Conservation (phyloP, 2,888 invertebrate species). For the Salticus scenicus region DNA sequence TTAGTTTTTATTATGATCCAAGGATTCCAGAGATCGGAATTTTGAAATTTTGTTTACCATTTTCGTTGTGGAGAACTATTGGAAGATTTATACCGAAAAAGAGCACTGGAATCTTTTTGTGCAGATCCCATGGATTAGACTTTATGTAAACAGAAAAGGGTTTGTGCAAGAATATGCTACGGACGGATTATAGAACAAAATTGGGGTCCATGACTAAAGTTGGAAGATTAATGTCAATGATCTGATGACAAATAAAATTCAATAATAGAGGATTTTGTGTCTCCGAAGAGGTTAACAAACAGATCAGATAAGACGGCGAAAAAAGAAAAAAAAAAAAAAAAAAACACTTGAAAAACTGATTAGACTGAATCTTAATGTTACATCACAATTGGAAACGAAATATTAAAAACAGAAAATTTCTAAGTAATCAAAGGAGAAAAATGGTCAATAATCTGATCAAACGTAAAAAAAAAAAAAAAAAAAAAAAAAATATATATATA, state of each 20-base stretch:
- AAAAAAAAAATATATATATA: too few species aligned
- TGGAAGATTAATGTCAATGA: background rate
- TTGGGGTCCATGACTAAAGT: background rate
- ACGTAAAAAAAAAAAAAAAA: too few species aligned
- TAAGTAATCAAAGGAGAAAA: too few species aligned
- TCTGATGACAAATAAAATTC: background rate
- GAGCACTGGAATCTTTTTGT: constrained; percentile 37
- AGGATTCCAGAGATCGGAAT: constrained; percentile 34
- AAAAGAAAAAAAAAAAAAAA: too few species aligned
- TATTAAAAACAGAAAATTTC: too few species aligned
- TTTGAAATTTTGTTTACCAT: constrained; percentile 58
- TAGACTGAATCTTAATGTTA: too few species aligned
- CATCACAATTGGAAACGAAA: too few species aligned
- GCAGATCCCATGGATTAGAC: constrained; percentile 34
- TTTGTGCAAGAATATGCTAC: background rate
- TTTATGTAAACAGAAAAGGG: constrained; percentile 33
- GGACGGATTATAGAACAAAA: background rate
- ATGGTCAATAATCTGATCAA: too few species aligned
- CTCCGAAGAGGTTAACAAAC: background rate
- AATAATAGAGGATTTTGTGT: background rate
- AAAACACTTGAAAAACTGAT: too few species aligned
- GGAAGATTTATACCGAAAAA: constrained; percentile 55
- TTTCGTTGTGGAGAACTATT: constrained; percentile 30
- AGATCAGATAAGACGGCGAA: too few species aligned
- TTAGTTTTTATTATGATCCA: constrained; percentile 27